A percentile compares a stretch with the other conserved stretches of the same genome.
Evolutionary conservation across 2,113 vertebrate species (phyloP).

Genomic region (Dryoscopus gambensis): DNA sequence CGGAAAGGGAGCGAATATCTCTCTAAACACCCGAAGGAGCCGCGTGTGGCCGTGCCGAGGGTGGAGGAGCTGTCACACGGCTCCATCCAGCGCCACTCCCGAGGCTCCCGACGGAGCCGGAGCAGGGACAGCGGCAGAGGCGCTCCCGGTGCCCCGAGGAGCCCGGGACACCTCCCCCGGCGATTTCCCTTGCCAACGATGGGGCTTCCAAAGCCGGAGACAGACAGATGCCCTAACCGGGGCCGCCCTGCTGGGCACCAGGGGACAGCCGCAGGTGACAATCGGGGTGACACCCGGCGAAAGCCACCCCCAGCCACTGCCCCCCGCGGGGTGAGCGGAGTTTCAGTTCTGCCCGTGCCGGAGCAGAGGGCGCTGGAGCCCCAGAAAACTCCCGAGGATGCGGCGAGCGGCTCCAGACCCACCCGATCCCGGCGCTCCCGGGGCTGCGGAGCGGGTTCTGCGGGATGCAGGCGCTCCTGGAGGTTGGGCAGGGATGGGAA

Average conservation of each 20-base stretch:
- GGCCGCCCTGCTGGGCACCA: not conserved
- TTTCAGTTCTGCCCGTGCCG: not conserved
- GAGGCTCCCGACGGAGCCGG: rapidly evolving
- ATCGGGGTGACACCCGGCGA: rapidly evolving
- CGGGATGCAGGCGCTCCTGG: rapidly evolving
- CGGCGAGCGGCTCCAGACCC: not conserved
- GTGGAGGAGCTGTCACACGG: not conserved
- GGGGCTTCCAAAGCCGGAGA: rapidly evolving
- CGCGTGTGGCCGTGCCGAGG: rapidly evolving
- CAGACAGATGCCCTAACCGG: rapidly evolving
- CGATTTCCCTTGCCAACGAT: not conserved
- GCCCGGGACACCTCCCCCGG: not conserved
- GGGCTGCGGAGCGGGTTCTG: not conserved
- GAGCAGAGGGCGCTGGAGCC: constrained; percentile 62
- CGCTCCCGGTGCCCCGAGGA: not conserved
- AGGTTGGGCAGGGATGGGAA: rapidly evolving
- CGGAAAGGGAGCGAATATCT: rapidly evolving
- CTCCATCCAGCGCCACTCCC: not conserved
- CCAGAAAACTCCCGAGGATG: not conserved
- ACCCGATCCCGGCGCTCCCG: rapidly evolving
- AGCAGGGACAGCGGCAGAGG: not conserved
- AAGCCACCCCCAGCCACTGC: not conserved
- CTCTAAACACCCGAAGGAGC: rapidly evolving
- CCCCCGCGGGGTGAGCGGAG: not conserved
- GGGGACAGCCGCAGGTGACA: not conserved